Percentiles rank a stretch among this genome's conserved stretches.
Conservation (phyloP, 2,113 vertebrate genomes). For the Calonectris borealis region DNA sequence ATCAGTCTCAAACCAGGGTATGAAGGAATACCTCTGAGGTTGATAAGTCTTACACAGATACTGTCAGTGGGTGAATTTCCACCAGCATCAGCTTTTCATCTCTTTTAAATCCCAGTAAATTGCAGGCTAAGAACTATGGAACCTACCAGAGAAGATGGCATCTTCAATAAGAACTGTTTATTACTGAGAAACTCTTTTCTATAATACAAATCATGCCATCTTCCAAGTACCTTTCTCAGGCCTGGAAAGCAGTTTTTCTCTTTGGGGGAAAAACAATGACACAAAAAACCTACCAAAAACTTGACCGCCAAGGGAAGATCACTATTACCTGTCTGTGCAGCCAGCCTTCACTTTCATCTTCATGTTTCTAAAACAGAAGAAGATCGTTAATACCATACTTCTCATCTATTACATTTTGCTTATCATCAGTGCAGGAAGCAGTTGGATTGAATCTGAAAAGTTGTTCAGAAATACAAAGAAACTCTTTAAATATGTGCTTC, state of each 20-base stretch:
- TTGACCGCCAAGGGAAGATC: background rate
- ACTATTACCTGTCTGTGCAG: constrained; percentile 90
- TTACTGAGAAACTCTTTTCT: background rate
- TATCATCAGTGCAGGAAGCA: background rate
- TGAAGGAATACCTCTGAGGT: background rate
- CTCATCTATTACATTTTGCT: background rate
- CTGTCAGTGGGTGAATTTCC: background rate
- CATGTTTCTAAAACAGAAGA: constrained; percentile 87
- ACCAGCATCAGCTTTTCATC: background rate
- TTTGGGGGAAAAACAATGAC: background rate
- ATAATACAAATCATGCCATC: background rate
- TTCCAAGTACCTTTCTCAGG: background rate
- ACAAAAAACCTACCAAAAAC: background rate
- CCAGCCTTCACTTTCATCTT: constrained; percentile 94
- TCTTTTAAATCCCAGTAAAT: background rate
- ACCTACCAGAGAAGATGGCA: background rate
- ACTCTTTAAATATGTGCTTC: background rate
- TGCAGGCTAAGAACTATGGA: background rate
- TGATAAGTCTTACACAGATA: background rate
- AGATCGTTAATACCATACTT: background rate
- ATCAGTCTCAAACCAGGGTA: background rate
- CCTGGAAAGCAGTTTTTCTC: background rate
- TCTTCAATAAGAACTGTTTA: background rate
- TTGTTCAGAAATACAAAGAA: background rate
- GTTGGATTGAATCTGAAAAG: background rate